phyloP scores from a whole-genome alignment of 2,113 vertebrate species.

The Grantiella picta region DNA sequence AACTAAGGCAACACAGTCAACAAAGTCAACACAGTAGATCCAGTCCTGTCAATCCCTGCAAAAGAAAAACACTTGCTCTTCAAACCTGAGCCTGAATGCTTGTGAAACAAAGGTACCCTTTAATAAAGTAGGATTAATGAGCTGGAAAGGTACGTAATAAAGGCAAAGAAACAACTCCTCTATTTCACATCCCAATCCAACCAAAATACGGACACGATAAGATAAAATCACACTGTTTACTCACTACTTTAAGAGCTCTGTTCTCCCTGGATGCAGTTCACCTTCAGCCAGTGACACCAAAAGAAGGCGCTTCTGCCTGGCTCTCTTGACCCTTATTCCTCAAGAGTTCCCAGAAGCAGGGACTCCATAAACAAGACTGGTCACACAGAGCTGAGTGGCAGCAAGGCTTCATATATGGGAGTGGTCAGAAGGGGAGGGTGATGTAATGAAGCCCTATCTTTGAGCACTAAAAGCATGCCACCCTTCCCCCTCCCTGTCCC shows the following conservation, averaged over 20 bases:
- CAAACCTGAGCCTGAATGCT: background rate
- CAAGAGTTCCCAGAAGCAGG: background rate
- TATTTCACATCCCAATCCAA: background rate
- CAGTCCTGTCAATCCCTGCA: background rate
- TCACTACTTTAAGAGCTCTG: background rate
- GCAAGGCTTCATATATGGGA: constrained; percentile 43
- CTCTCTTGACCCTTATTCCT: background rate
- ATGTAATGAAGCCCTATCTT: background rate
- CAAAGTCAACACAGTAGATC: background rate
- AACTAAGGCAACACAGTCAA: background rate
- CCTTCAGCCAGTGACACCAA: background rate
- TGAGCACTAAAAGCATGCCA: background rate
- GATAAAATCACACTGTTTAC: background rate
- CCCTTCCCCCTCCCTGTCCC: constrained; percentile 5
- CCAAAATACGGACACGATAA: background rate
- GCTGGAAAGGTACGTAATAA: background rate
- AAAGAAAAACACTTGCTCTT: background rate
- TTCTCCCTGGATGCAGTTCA: background rate
- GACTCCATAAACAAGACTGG: background rate
- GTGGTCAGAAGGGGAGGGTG: constrained; percentile 9
- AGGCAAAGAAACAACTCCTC: background rate
- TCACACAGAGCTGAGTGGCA: background rate
- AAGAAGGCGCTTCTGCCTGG: background rate
- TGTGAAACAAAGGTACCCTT: background rate
- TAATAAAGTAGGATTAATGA: background rate